phyloP scores from a whole-genome alignment of 2,797 vertebrate species.

The Gymnoscopelus microlampas region DNA sequence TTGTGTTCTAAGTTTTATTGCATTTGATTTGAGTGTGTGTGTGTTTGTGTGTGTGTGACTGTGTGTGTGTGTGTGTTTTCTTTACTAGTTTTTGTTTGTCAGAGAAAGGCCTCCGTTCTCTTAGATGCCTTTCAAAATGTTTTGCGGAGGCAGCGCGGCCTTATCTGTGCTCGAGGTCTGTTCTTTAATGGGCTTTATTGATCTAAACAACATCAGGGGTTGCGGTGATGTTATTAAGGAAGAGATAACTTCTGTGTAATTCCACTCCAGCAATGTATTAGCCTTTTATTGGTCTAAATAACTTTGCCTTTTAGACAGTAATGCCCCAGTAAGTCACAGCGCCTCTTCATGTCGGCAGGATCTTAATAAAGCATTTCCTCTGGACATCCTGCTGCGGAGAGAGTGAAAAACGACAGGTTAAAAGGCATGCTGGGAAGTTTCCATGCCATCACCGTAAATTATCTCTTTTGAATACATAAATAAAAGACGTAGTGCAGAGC shows the following conservation, averaged over 20 bases:
- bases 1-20: conserved; percentile 51
- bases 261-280: conserved; percentile 86
- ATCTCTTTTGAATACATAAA: conserved; percentile 77
- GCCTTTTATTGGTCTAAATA: conserved; percentile 87
- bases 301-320: conserved; percentile 86
- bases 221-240: conserved; percentile 84
- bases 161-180: conserved; percentile 81
- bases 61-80: conserved; percentile 28
- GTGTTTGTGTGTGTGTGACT: not conserved
- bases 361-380: conserved; percentile 87
- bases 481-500: conserved; percentile 52
- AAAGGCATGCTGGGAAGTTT: conserved; percentile 82
- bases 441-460: conserved; percentile 72
- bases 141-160: conserved; percentile 65
- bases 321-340: conserved; percentile 84
- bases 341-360: conserved; percentile 79
- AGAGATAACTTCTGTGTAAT: conserved; percentile 86
- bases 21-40: conserved; percentile 33
- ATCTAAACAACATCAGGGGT: conserved; percentile 87
- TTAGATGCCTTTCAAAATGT: conserved; percentile 64
- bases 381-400: conserved; percentile 77
- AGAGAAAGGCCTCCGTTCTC: conserved; percentile 62
- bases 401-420: conserved; percentile 77
- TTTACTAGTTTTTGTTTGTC: conserved; percentile 64
- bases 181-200: conserved; percentile 87